phyloP scores from a whole-genome alignment of 2,113 vertebrate species.

The Psilopogon haemacephalus region DNA sequence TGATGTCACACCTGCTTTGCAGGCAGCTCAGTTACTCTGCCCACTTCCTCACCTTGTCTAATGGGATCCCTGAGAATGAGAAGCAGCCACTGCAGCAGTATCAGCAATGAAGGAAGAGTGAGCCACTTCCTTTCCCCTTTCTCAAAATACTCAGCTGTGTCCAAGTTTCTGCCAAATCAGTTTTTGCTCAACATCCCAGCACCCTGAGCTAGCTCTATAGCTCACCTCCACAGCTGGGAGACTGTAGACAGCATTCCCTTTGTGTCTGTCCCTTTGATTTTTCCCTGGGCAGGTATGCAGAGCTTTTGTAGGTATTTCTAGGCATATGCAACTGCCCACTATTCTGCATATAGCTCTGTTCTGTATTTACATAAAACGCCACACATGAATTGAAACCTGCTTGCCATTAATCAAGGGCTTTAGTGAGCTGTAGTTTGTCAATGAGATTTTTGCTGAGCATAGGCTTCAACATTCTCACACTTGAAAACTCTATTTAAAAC shows the following conservation, averaged over 20 bases:
- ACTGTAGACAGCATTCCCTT: neutral
- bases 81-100: neutral
- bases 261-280: neutral
- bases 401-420: slow-evolving; percentile 23
- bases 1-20: neutral
- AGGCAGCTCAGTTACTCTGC: neutral
- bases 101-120: neutral
- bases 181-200: neutral
- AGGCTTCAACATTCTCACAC: slow-evolving; percentile 2
- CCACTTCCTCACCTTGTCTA: neutral
- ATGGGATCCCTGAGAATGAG: neutral
- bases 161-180: neutral
- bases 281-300: neutral
- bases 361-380: neutral
- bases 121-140: neutral
- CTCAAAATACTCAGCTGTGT: neutral
- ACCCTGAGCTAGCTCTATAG: neutral
- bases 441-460: slow-evolving; percentile 5
- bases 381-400: slow-evolving; percentile 11
- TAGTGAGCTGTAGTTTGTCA: neutral
- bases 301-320: neutral
- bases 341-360: neutral
- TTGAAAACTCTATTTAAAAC: neutral
- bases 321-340: neutral
- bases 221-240: neutral